These are phyloP conservation scores for Acyrthosiphon pisum DNA, from an alignment of 1,140 invertebrate species.

Conservation along the genomic window DNA sequence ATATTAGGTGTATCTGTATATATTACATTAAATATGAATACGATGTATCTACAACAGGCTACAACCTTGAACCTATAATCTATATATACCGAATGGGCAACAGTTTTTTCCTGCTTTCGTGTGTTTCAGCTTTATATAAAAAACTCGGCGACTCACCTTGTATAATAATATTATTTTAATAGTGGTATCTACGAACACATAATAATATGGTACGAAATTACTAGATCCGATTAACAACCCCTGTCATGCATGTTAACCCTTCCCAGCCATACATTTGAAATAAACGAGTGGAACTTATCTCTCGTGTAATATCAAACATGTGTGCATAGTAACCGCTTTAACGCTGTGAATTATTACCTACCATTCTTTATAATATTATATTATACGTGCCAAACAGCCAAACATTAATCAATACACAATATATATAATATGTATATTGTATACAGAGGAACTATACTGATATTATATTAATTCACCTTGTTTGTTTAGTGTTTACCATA, in stretches of 20 bases:
- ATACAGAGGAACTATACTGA: not conserved
- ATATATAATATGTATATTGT: not conserved
- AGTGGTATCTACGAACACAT: not conserved
- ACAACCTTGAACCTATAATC: too few relatives aligned
- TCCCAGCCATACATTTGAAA: not conserved
- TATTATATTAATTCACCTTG: not conserved
- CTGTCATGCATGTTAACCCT: not conserved
- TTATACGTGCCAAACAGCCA: not conserved
- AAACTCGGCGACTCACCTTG: not conserved
- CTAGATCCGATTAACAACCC: not conserved
- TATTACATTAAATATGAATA: not conserved
- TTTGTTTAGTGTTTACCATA: not conserved
- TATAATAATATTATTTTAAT: not conserved
- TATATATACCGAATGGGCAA: not conserved
- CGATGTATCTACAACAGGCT: too few relatives aligned
- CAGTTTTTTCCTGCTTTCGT: not conserved
- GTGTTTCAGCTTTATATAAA: not conserved
- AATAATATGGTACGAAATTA: not conserved
- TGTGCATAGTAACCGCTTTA: not conserved
- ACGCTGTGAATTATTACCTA: not conserved
- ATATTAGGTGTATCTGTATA: not conserved
- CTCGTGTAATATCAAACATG: not conserved
- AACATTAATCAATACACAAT: not conserved
- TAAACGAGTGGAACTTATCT: constrained; percentile 20
- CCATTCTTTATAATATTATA: constrained; percentile 1